A percentile compares a stretch with the other conserved stretches of the same genome.
These are phyloP conservation scores for Columba janthina DNA, from an alignment of 2,113 vertebrate species.

Conservation along the genomic window DNA sequence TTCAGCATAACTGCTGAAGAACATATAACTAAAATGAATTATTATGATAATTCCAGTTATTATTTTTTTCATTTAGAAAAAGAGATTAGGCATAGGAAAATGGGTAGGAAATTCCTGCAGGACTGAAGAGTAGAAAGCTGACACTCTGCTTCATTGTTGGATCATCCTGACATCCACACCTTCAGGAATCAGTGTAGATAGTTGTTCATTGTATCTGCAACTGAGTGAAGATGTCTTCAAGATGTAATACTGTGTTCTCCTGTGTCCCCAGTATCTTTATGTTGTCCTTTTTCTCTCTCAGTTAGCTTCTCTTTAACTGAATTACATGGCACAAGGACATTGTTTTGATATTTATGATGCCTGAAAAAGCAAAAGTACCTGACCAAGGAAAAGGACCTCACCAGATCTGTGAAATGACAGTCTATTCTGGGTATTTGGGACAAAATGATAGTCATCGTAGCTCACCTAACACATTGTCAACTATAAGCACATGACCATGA, in stretches of 20 bases:
- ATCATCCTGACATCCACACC: not conserved
- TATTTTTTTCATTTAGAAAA: not conserved
- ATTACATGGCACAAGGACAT: not conserved
- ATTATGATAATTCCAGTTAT: not conserved
- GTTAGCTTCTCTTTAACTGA: not conserved
- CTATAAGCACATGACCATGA: not conserved
- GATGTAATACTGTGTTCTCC: not conserved
- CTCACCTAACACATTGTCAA: not conserved
- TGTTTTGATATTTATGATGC: not conserved
- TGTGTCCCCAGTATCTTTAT: not conserved
- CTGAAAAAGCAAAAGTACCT: not conserved
- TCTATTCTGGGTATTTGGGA: not conserved
- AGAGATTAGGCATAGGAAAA: not conserved
- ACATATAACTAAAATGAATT: not conserved
- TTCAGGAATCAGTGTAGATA: not conserved
- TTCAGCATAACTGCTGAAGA: not conserved
- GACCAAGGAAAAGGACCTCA: not conserved
- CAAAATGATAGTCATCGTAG: not conserved
- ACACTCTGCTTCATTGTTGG: not conserved
- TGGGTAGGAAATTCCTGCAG: not conserved
- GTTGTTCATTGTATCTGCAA: not conserved
- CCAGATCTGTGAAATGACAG: not conserved
- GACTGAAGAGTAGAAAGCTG: not conserved
- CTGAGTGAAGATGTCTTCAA: not conserved
- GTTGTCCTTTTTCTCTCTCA: not conserved